These are phyloP conservation scores for Pimephales promelas DNA, from an alignment of 2,113 vertebrate species.

Conservation along the genomic window DNA sequence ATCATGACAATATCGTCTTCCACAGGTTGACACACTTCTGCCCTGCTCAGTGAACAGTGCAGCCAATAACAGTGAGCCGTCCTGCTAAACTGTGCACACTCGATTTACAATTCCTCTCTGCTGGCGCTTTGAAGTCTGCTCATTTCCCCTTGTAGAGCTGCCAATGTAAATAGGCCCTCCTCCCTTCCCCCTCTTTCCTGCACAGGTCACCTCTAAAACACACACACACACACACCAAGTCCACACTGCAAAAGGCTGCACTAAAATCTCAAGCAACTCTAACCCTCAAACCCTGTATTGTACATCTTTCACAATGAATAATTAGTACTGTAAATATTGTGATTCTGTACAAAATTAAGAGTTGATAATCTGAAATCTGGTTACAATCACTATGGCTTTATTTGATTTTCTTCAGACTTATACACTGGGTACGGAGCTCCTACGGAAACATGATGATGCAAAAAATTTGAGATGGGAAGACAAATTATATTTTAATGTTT, in stretches of 20 bases:
- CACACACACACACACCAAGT: conserved; percentile 51
- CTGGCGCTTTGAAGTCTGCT: conserved; percentile 82
- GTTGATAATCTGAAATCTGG: not conserved
- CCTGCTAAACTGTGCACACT: conserved; percentile 71
- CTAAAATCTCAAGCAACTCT: conserved; percentile 18
- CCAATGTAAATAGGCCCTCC: conserved; percentile 80
- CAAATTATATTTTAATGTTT: too few relatives aligned
- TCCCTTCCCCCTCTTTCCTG: conserved; percentile 63
- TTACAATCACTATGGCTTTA: not conserved
- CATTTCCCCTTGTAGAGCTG: conserved; percentile 77
- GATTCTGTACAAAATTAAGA: not conserved
- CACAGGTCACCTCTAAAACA: conserved; percentile 71
- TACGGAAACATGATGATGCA: not conserved
- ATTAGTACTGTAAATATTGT: not conserved
- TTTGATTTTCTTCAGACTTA: not conserved
- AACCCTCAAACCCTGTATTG: not conserved
- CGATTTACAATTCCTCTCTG: conserved; percentile 70
- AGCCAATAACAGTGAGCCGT: conserved; percentile 64
- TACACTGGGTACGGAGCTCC: not conserved
- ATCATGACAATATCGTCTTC: conserved; percentile 13
- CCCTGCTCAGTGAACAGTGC: conserved; percentile 1
- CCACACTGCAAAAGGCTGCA: conserved; percentile 44
- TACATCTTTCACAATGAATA: not conserved
- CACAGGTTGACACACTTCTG: conserved; percentile 15
- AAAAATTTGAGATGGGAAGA: not conserved